Percentiles rank a stretch among this genome's conserved stretches.
These are phyloP conservation scores for Orthosia gothica DNA, from an alignment of 2,888 invertebrate species.

Conservation along the genomic window DNA sequence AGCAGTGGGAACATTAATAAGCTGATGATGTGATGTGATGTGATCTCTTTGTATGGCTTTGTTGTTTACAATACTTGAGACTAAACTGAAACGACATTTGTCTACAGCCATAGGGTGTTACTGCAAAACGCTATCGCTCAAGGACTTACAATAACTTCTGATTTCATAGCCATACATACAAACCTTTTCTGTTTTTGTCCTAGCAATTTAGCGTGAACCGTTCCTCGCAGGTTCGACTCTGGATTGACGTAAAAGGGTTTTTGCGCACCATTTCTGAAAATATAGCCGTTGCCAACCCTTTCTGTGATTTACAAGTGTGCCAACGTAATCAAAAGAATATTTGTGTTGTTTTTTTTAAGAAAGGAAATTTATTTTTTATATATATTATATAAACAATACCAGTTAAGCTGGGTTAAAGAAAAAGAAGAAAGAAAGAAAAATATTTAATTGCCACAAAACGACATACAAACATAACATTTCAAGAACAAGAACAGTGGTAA, in stretches of 20 bases:
- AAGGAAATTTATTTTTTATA: not conserved
- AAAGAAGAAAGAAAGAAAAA: no score
- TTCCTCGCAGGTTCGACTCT: conserved; percentile 54
- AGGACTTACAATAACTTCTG: not conserved
- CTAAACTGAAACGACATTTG: no score
- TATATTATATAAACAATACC: no score
- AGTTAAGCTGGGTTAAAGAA: no score
- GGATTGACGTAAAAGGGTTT: conserved; percentile 50
- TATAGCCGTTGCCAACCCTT: conserved; percentile 15
- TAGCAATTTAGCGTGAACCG: conserved; percentile 55
- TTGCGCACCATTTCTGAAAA: conserved; percentile 42
- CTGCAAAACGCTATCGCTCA: not conserved
- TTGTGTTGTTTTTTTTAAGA: not conserved
- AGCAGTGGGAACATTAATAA: no score
- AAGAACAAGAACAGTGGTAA: no score
- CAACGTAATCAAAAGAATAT: conserved; percentile 16
- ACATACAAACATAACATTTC: no score
- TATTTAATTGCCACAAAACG: no score
- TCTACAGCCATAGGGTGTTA: no score
- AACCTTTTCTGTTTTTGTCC: conserved; percentile 64
- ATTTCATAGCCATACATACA: conserved; percentile 25
- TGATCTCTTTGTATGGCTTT: no score
- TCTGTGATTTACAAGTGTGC: conserved; percentile 34
- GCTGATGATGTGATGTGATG: no score
- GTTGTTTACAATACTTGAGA: no score